A percentile compares a stretch with the other conserved stretches of the same genome.
Evolutionary conservation across 2,888 invertebrate species (phyloP).

Genomic region (Leptinotarsa juncta): DNA sequence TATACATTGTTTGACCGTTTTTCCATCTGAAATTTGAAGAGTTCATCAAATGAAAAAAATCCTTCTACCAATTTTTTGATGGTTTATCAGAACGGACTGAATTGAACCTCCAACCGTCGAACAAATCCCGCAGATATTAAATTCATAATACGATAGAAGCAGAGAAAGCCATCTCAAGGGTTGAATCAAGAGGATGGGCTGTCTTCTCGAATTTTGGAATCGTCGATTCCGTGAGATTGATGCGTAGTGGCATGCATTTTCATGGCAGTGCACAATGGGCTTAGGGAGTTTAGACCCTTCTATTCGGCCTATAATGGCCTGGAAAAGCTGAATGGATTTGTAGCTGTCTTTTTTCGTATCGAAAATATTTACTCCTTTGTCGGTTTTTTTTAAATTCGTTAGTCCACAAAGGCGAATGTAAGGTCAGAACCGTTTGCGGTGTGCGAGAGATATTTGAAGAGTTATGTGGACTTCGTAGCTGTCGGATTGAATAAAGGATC

Average conservation of each 20-base stretch:
- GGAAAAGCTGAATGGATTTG: constrained; percentile 42
- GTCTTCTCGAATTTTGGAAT: constrained; percentile 21
- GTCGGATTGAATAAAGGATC: background rate
- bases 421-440: background rate
- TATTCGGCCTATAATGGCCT: constrained; percentile 35
- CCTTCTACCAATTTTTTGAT: background rate
- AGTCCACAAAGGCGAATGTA: background rate
- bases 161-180: constrained; percentile 10
- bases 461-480: background rate
- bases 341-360: constrained; percentile 32
- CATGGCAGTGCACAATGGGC: constrained; percentile 33
- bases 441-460: background rate
- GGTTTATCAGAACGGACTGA: constrained; percentile 7
- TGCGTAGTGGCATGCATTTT: constrained; percentile 34
- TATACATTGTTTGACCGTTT: too few relatives aligned
- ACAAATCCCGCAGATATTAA: constrained; percentile 14
- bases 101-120: background rate
- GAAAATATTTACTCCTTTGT: constrained; percentile 15
- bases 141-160: constrained; percentile 14
- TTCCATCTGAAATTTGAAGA: background rate
- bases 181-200: constrained; percentile 9
- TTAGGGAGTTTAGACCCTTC: constrained; percentile 28
- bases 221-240: constrained; percentile 37
- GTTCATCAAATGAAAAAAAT: background rate
- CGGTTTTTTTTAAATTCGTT: constrained; percentile 14